A percentile compares a stretch with the other conserved stretches of the same genome.
Evolutionary conservation across 2,888 invertebrate genomes (phyloP).

Genomic region (Nomada fucata): DNA sequence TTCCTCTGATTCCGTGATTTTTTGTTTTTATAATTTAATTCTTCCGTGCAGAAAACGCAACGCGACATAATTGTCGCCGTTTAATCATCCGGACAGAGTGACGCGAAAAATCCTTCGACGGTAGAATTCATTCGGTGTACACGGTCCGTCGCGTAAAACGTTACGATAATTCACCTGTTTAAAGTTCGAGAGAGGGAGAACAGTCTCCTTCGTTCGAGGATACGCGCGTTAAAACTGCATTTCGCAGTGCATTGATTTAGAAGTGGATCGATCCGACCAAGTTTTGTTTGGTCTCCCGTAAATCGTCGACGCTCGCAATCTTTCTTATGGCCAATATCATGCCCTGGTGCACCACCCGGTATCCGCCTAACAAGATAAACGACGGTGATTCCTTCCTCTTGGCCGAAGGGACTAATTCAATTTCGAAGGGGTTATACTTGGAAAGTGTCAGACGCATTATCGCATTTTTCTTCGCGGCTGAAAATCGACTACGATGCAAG

Average conservation of each 20-base stretch:
- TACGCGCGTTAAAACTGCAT: not conserved
- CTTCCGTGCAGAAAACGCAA: not conserved
- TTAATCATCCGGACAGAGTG: not conserved
- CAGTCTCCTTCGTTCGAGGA: not conserved
- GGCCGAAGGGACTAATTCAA: constrained; percentile 58
- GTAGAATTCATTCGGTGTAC: not conserved
- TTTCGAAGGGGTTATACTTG: constrained; percentile 61
- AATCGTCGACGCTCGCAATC: not conserved
- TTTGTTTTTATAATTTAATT: constrained; percentile 13
- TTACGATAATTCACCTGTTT: constrained; percentile 11
- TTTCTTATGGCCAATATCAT: constrained; percentile 40
- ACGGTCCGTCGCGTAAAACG: not conserved
- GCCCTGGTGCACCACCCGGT: constrained; percentile 8
- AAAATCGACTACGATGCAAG: constrained; percentile 47
- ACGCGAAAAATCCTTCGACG: not conserved
- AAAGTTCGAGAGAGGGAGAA: not conserved
- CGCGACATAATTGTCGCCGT: constrained; percentile 4
- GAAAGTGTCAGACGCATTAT: constrained; percentile 55
- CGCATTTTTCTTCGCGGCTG: constrained; percentile 54
- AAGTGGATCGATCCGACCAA: not conserved
- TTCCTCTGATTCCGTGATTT: no score
- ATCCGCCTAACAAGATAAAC: constrained; percentile 56
- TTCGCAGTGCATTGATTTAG: not conserved
- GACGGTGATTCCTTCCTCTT: constrained; percentile 44
- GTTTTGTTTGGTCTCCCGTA: not conserved